Percentiles rank a stretch among this genome's conserved stretches.
phyloP scores from a whole-genome alignment of 1,140 invertebrate genomes.

The Conus betulinus region DNA sequence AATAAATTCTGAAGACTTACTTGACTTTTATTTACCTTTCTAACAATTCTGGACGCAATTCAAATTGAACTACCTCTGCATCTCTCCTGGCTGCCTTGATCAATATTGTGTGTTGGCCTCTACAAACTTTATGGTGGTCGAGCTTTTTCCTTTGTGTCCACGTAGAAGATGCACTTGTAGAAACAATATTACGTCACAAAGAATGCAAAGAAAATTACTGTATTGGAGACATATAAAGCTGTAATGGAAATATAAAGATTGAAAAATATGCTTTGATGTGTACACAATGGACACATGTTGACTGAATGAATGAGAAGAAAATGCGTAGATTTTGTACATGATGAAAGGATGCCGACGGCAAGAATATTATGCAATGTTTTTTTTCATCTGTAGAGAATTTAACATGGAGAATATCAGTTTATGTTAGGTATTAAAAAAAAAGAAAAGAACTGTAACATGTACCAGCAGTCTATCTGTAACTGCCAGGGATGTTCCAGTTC shows the following conservation, averaged over 20 bases:
- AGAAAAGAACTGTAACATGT: too few species aligned
- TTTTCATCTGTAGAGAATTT: too few species aligned
- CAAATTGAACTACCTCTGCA: constrained; percentile 34
- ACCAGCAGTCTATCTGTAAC: too few species aligned
- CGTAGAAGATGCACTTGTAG: constrained; percentile 17
- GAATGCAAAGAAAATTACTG: constrained; percentile 31
- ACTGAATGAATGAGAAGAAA: not conserved
- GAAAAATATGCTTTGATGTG: constrained; percentile 2
- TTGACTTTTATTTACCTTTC: not conserved
- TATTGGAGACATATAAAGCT: constrained; percentile 30
- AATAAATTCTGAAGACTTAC: not conserved
- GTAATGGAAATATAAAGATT: constrained; percentile 17
- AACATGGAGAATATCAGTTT: too few species aligned
- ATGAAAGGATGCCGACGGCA: too few species aligned
- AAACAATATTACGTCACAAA: constrained; percentile 15
- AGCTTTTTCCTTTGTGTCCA: constrained; percentile 1
- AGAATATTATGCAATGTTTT: too few species aligned
- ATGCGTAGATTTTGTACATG: too few species aligned
- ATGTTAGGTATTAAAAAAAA: too few species aligned
- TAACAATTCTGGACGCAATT: constrained; percentile 27
- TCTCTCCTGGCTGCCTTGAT: constrained; percentile 33
- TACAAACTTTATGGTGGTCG: not conserved
- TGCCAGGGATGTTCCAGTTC: too few species aligned
- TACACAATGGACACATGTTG: not conserved
- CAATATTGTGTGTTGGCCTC: constrained; percentile 12